Evolutionary conservation across 2,888 invertebrate genomes (phyloP).

Genomic region (Holacanthella duospinosa): DNA sequence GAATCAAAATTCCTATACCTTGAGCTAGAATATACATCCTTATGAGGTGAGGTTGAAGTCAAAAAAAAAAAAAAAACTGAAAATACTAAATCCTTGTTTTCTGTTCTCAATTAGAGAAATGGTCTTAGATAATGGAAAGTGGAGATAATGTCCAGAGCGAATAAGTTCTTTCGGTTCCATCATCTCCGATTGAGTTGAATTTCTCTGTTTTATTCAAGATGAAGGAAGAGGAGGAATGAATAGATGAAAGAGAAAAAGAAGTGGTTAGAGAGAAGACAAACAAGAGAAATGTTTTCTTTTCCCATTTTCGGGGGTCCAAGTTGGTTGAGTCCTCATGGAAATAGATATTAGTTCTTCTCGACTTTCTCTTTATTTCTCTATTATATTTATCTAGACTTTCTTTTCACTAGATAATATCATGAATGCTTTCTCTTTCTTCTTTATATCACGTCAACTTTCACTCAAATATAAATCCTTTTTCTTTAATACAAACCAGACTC

Average conservation of each 20-base stretch:
- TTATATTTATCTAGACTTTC: neutral
- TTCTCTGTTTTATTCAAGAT: neutral
- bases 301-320: neutral
- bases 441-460: neutral
- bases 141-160: too few relatives aligned
- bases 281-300: conserved; percentile 6
- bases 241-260: conserved; percentile 7
- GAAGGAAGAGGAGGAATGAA: neutral
- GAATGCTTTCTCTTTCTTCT: neutral
- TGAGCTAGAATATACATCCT: too few relatives aligned
- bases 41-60: too few relatives aligned
- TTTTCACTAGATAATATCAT: neutral
- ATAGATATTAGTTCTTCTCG: neutral
- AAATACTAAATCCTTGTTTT: too few relatives aligned
- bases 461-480: neutral
- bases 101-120: too few relatives aligned
- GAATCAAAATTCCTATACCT: too few relatives aligned
- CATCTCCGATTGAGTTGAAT: too few relatives aligned
- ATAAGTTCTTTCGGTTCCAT: too few relatives aligned
- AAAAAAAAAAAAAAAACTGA: too few relatives aligned
- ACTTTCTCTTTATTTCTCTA: neutral
- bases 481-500: neutral
- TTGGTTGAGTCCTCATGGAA: neutral
- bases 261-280: neutral
- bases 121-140: too few relatives aligned